Base-by-base conservation (phyloP, 2,888 invertebrate species). In the Bombylius major region DNA sequence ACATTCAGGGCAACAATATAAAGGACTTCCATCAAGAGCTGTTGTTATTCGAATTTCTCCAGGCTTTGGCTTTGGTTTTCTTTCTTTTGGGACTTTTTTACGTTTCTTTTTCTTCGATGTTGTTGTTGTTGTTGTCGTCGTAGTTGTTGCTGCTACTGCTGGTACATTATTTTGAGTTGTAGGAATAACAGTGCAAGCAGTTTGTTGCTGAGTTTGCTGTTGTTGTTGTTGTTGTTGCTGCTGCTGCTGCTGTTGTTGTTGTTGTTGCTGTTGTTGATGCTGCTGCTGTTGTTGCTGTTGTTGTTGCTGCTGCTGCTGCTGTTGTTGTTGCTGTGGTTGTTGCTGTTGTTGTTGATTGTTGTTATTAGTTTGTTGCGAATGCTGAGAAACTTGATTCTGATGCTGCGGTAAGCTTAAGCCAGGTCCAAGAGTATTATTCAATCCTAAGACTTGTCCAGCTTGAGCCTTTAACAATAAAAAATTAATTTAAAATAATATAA, bases 1-100 rank as follows among this genome's bases (percentile, higher is more conserved):
- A 67, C 90, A 90, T 67, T 90, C 89, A 1, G 90, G 89, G 67
- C 90, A 90, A 70, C 90, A 88, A 66, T 87, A 90, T 9, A 90
- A 69, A 0, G 89, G 89, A 59, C 89, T 89, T 31, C 91, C 90
- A 65, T 91, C 90, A 13, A 82, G 70, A 9, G 88, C 88, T 4
- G 87, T 88, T 11, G 87, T 86, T 36, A 88, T 75, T 45, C 89
- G 79, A 64, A 89, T 89, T 74, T 89, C 88, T 1, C 89, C 90
- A 0, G 90, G 89, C 65, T 87, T 87, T 1, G 87, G 86, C 49
- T 87, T 77, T 1, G 85, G 86, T 62, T 89, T 89, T 66, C 87
- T 86, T 66, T 88, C 88, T 56, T 74, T 73, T 50, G 69, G 79
- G 0, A 79, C 78, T 75, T 87, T 89, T 78, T 86, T 87, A 72